These are phyloP conservation scores for Cardiocondyla obscurior DNA, from an alignment of 1,140 invertebrate genomes.

Conservation along the genomic window DNA sequence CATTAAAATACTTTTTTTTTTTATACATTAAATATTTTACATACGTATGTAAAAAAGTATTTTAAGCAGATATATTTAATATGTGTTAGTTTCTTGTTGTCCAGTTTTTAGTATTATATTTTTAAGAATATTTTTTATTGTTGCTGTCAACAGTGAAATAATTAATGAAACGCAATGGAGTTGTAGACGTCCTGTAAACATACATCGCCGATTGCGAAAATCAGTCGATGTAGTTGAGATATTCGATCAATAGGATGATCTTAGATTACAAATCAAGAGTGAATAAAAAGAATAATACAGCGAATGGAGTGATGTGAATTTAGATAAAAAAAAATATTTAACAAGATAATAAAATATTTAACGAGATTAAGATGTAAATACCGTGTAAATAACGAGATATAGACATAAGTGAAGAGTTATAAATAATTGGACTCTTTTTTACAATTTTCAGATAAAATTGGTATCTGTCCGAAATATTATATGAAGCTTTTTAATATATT, in stretches of 20 bases:
- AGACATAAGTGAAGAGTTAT: constrained; percentile 52
- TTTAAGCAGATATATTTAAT: not conserved
- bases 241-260: constrained; percentile 11
- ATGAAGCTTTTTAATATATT: constrained; percentile 13
- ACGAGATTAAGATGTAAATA: constrained; percentile 69
- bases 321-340: constrained; percentile 54
- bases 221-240: not conserved
- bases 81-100: not conserved
- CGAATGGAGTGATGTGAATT: not conserved
- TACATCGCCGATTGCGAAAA: constrained; percentile 1
- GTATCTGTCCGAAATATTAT: constrained; percentile 17
- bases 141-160: not conserved
- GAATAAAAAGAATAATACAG: constrained; percentile 3
- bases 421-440: constrained; percentile 59
- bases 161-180: not conserved
- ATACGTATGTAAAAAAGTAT: not conserved
- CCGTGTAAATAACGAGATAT: constrained; percentile 67
- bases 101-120: not conserved
- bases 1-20: not conserved
- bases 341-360: constrained; percentile 45
- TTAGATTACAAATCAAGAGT: constrained; percentile 4
- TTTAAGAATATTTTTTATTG: not conserved
- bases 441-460: constrained; percentile 43
- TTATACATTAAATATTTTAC: not conserved
- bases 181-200: not conserved